These are phyloP conservation scores for Sphyrna mokarran DNA, from an alignment of 2,113 vertebrate genomes.

Conservation along the genomic window DNA sequence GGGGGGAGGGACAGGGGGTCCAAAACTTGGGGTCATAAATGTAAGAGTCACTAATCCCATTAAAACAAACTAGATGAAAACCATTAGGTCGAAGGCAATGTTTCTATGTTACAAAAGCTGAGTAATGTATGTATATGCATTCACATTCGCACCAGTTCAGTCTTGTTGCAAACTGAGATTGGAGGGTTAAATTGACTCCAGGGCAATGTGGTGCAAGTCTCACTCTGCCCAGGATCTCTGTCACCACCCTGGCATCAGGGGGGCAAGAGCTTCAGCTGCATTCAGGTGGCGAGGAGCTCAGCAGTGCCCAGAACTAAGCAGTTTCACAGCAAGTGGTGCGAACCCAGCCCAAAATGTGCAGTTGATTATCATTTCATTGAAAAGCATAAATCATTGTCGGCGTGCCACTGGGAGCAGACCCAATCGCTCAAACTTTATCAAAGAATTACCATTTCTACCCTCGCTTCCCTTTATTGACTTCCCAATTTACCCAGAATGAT, in stretches of 20 bases:
- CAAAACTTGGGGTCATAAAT: neutral
- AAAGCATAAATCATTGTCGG: slow-evolving; percentile 14
- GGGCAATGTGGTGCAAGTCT: neutral
- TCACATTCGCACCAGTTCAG: neutral
- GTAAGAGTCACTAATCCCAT: neutral
- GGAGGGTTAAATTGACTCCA: neutral
- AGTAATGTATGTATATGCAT: neutral
- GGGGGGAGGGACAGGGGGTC: neutral
- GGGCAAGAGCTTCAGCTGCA: neutral
- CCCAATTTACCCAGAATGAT: slow-evolving; percentile 64
- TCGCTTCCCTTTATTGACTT: slow-evolving; percentile 59
- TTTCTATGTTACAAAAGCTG: neutral
- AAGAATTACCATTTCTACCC: neutral
- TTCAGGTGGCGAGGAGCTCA: neutral
- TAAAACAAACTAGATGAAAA: too few relatives aligned
- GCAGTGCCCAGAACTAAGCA: neutral
- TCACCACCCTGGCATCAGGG: neutral
- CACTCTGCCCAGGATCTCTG: too few relatives aligned
- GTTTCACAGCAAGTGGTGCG: neutral
- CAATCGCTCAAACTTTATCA: neutral
- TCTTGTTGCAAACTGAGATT: neutral
- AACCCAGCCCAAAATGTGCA: neutral
- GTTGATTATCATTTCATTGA: neutral
- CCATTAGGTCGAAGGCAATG: neutral
- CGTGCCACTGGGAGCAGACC: neutral